phyloP scores from a whole-genome alignment of 1,140 invertebrate species.

The Hypothenemus hampei region DNA sequence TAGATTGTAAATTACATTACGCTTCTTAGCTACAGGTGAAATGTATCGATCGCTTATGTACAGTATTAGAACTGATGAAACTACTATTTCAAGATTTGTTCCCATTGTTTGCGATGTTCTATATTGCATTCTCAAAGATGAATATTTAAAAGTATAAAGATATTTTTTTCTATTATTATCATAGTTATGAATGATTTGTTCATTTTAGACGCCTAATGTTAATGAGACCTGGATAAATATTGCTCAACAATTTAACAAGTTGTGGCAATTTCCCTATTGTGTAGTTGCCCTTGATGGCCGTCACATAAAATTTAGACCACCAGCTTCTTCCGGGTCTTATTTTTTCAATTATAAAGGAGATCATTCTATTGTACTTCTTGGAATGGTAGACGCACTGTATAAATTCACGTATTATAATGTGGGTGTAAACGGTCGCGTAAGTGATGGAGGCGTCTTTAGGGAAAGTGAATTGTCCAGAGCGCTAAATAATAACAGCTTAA shows the following conservation, averaged over 20 bases:
- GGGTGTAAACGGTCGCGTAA: slow-evolving; percentile 44
- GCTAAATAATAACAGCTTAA: slow-evolving; percentile 2
- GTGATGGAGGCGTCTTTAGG: slow-evolving; percentile 42
- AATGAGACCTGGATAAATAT: slow-evolving; percentile 38
- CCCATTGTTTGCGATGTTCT: slow-evolving; percentile 3
- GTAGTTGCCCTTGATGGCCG: slow-evolving; percentile 47
- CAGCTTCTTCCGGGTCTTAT: slow-evolving; percentile 38
- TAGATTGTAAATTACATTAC: not conserved
- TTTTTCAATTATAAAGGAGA: slow-evolving; percentile 49
- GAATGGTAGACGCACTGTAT: slow-evolving; percentile 43
- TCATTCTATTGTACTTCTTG: slow-evolving; percentile 46
- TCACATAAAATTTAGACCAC: slow-evolving; percentile 40
- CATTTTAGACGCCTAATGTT: no score
- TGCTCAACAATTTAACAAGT: slow-evolving; percentile 37
- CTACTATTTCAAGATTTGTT: slow-evolving; percentile 8
- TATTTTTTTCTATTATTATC: no score
- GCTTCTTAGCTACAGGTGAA: no score
- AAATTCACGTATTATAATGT: slow-evolving; percentile 47
- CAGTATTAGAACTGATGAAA: slow-evolving; percentile 6
- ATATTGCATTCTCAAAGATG: not conserved
- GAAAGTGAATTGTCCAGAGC: not conserved
- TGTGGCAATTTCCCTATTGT: slow-evolving; percentile 32
- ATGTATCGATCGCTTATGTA: slow-evolving; percentile 8
- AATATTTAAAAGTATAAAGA: slow-evolving; percentile 34
- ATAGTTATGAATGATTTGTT: no score